Evolutionary conservation across 2,113 vertebrate species (phyloP), one percentile per base, ranked within the genome.

Genomic region (Hydrolagus affinis): DNA sequence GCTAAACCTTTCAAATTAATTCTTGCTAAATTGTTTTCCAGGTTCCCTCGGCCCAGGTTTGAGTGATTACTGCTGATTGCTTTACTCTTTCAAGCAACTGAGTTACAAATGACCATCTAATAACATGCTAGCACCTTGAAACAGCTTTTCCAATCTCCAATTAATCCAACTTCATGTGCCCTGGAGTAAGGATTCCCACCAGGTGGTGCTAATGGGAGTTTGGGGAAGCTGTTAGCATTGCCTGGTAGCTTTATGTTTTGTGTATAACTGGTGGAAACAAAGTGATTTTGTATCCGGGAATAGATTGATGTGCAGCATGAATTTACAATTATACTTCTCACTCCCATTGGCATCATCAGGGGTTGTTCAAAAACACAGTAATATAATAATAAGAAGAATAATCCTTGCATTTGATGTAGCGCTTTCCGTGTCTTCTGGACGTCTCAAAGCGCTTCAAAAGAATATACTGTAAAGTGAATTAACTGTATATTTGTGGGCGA

Each of bases 191-290:
- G 62, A 83, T 83, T 66, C 78, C 78, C 78, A 83, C 78, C 32
- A 83, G 62, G 19, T 83, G 78, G 60, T 83, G 78, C 60, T 66
- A 32, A 83, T 59, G 6, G 78, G 78, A 32, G 60, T 15, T 19
- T 6, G 10, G 60, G 60, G 77, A 83, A 83, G 77, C 25, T 64
- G 28, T 32, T 21, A 15, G 15, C 15, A 32, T 44, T 11, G 15
- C 32, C 15, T 10, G 17, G 30, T 21, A 3, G 30, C 32, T 68
- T 83, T 3, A 44, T 44, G 44, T 44, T 6, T 44, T 44, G 44
- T 44, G 44, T 44, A 44, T 44, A 44, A 44, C 44, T 44, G 44
- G 2, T 44, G 44, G 44, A 44, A 44, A 44, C 44, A 44, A 44
- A 44, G 44, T 44, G 44, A 44, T 44, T 44, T 44, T 44, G 44